Percentiles rank a stretch among this genome's conserved stretches.
Evolutionary conservation across 2,797 vertebrate genomes (phyloP).

Genomic region (Petrocephalus schoutedeni): DNA sequence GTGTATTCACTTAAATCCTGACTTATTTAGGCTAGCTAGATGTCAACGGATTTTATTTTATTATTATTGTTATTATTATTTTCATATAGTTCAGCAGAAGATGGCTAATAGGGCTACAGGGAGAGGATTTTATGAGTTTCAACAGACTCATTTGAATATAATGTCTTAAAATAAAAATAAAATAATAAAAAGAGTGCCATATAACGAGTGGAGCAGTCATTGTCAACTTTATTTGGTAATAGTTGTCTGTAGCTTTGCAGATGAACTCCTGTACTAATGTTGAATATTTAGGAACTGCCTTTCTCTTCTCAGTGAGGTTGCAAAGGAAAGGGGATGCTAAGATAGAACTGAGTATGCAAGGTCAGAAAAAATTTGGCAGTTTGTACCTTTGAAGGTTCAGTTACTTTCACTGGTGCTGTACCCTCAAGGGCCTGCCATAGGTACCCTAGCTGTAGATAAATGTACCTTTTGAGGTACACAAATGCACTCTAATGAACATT

Average conservation of each 20-base stretch:
- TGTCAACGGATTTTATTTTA: too few species aligned
- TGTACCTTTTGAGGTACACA: not conserved
- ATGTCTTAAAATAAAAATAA: not conserved
- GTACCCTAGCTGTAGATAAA: not conserved
- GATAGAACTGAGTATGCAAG: not conserved
- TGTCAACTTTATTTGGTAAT: not conserved
- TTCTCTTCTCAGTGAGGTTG: not conserved
- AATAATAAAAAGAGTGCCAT: not conserved
- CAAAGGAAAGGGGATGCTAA: not conserved
- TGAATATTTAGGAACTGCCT: not conserved
- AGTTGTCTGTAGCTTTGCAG: not conserved
- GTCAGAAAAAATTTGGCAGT: not conserved
- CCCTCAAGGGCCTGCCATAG: not conserved
- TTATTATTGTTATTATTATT: too few species aligned
- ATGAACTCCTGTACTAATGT: not conserved
- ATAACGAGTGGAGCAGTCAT: not conserved
- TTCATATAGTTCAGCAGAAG: not conserved
- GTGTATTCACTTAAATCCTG: too few species aligned
- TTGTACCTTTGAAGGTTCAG: not conserved
- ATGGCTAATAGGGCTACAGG: not conserved
- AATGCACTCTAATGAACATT: not conserved
- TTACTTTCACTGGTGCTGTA: not conserved
- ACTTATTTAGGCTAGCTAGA: too few species aligned
- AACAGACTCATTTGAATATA: not conserved
- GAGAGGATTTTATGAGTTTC: not conserved